Evolutionary conservation across 2,797 vertebrate genomes (phyloP), one percentile per base, ranked within the genome.

Genomic region (Siniperca scherzeri): DNA sequence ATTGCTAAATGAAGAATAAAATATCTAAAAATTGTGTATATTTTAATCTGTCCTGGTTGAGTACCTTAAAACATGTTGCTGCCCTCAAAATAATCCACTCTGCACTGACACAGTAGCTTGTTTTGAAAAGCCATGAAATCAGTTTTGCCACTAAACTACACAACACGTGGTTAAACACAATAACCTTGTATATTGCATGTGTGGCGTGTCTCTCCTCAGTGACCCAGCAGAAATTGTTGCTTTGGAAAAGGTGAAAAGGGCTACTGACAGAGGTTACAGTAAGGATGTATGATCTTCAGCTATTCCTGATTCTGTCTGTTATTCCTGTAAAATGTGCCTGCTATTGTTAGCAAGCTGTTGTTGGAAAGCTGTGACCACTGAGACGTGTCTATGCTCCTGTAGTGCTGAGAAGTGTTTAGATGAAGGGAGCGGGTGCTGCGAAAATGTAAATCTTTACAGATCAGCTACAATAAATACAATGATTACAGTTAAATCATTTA

Each of bases 101-200:
- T 76, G 50, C 71, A 62, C 74, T 89, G 64, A 77, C 67, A 60
- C 40, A 56, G 27, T 36, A 62, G 46, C 70, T 76, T 81, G 70
- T 84, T 88, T 78, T 84, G 53, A 84, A 79, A 84, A 80, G 84
- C 46, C 42, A 76, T 55, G 36, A 81, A 82, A 90, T 93, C 88
- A 87, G 88, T 93, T 80, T 66, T 52, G 13, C 59, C 30, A 60
- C 38, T 13, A 27, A 69, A 72, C 22, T 48, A 48, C 52, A 73
- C 52, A 73, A 72, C 85, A 83, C 42, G 17, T 83, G 74, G 86
- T 74, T 33, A 74, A 48, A 81, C 53, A 85, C 65, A 66, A 74
- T 77, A 79, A 79, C 77, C 73, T 81, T 88, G 50, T 56, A 52
- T 70, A 1, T n/a, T 53, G 14, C 12, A 40, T 27, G 12, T 50